Base-by-base conservation (phyloP, 2,888 invertebrate species). In the Chymomyza amoena region DNA sequence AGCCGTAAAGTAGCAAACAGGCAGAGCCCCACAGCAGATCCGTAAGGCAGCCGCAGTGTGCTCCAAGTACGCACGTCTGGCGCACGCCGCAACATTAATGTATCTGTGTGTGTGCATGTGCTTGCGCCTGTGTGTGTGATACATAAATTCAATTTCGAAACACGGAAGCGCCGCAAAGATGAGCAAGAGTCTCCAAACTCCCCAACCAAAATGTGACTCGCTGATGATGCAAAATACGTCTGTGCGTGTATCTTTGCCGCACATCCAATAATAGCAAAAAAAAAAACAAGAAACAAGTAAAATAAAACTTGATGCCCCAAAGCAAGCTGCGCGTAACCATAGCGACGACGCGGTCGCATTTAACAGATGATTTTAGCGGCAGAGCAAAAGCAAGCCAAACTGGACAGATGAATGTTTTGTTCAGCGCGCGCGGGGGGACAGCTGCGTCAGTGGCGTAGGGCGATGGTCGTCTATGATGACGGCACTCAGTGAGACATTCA, bases 141-240 rank as follows among this genome's bases (percentile, higher is more conserved):
- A 84, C 82, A 84, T 82, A 86, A 84, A 85, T 86, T 85, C 82
- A 85, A 85, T 85, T 85, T 86, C 80, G 80, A 79, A 85, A 84
- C 82, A 86, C 86, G 84, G 86, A 85, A 85, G 84, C 80, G 75
- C 73, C 75, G 68, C 70, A 64, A 64, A 59, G 61, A 16, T 61
- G 36, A 15, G 51, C 10, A 51, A 61, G 20, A 67, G 20, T 61
- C 39, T 25, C 60, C 60, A 66, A 60, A 36, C 20, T 60, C 60
- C 60, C 10, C 61, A 61, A 32, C 56, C 36, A 36, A 25, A 56
- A 15, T 45, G 25, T 45, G 25, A 16, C 61, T 70, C 64, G 62
- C 64, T 71, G 51, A 70, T 71, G 76, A 69, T 80, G 76, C 69
- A 72, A 45, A 71, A 64, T 28, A 61, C 16, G 28, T 32, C 9